Percentiles rank a stretch among this genome's conserved stretches.
Evolutionary conservation across 1,140 invertebrate species (phyloP).

Genomic region (Alviniconcha marisindica): DNA sequence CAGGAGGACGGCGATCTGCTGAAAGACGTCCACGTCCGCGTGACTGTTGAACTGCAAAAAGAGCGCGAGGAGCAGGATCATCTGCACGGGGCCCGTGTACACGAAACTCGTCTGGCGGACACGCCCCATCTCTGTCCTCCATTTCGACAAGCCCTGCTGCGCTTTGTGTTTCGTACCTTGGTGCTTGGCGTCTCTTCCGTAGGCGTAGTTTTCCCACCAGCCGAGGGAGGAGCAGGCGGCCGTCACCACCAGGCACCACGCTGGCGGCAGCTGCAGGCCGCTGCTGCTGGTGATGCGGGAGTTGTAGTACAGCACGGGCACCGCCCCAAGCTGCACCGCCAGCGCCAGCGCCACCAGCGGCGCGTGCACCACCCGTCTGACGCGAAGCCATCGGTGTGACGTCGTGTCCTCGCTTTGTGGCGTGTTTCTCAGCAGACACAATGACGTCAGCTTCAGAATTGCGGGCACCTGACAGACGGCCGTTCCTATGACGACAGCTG

Average conservation of each 20-base stretch:
- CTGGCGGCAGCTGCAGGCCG: background rate
- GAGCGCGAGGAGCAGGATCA: slow-evolving; percentile 5
- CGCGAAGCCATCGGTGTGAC: background rate
- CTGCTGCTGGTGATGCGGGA: background rate
- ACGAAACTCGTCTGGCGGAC: slow-evolving; percentile 38
- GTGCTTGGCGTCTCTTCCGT: slow-evolving; percentile 72
- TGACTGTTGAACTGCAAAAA: slow-evolving; percentile 14
- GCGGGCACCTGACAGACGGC: slow-evolving; percentile 51
- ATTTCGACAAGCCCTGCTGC: background rate
- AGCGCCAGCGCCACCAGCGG: slow-evolving; percentile 22
- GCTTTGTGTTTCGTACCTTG: background rate
- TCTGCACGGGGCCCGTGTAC: slow-evolving; percentile 40
- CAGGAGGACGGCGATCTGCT: slow-evolving; percentile 13
- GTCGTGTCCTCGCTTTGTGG: background rate
- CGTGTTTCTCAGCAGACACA: background rate
- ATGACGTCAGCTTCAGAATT: slow-evolving; percentile 44
- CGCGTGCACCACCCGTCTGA: background rate
- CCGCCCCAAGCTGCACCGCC: slow-evolving; percentile 36
- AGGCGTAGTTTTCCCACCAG: slow-evolving; percentile 98
- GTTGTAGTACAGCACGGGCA: slow-evolving; percentile 6
- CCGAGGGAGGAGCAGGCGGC: slow-evolving; percentile 84
- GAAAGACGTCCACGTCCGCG: background rate
- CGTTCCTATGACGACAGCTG: slow-evolving; percentile 43
- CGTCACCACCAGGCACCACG: slow-evolving; percentile 31
- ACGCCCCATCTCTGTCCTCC: slow-evolving; percentile 11